Evolutionary conservation across 2,113 vertebrate genomes (phyloP).

Genomic region (Scytalopus superciliaris): DNA sequence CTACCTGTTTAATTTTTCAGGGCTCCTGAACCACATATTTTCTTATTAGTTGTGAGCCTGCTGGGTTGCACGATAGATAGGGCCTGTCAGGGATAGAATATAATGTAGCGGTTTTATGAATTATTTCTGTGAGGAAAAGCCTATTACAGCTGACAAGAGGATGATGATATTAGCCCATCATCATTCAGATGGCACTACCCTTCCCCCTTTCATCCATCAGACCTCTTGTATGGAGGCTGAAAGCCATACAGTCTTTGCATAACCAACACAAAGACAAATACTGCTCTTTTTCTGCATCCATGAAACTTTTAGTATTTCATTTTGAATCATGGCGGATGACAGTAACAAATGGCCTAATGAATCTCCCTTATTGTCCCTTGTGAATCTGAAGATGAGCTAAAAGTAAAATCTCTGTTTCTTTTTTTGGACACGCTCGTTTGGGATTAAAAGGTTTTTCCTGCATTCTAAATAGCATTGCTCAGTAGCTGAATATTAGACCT

Average conservation of each 20-base stretch:
- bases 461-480: conserved; percentile 40
- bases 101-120: conserved; percentile 98
- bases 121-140: conserved; percentile 99
- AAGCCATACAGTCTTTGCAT: conserved; percentile 79
- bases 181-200: conserved; percentile 97
- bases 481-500: conserved; percentile 53
- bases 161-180: conserved; percentile 99
- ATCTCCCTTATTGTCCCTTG: conserved; percentile 96
- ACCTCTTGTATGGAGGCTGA: conserved; percentile 83
- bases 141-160: conserved; percentile 99
- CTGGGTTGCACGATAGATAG: conserved; percentile 98
- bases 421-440: conserved; percentile 51
- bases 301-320: conserved; percentile 99
- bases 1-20: conserved; percentile 99
- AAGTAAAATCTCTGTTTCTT: conserved; percentile 78
- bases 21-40: conserved; percentile 98
- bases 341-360: conserved; percentile 99
- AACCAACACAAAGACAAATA: conserved; percentile 98
- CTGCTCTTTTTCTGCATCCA: conserved; percentile 94
- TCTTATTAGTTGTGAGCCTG: conserved; percentile 99
- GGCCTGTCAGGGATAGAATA: conserved; percentile 95
- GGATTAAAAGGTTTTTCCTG: conserved; percentile 15
- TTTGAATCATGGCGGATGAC: conserved; percentile 95
- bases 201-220: conserved; percentile 98
- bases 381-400: conserved; percentile 88